A percentile compares a stretch with the other conserved stretches of the same genome.
These are phyloP conservation scores for Kryptolebias ocellatus DNA, from an alignment of 2,797 vertebrate species.

Conservation along the genomic window DNA sequence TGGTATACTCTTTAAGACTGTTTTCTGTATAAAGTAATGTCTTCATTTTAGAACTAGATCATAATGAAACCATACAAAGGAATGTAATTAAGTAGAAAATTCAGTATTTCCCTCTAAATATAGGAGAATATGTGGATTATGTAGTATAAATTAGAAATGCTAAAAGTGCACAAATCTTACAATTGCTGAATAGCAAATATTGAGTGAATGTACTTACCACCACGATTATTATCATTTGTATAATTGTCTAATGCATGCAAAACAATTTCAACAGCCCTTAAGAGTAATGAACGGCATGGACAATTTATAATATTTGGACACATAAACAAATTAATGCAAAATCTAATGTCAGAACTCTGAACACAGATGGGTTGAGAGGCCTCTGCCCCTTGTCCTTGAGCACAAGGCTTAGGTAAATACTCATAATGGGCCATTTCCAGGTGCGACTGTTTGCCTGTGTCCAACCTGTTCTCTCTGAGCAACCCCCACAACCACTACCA, in stretches of 20 bases:
- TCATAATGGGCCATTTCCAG: slow-evolving; percentile 34
- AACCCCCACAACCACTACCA: background rate
- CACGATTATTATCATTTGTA: slow-evolving; percentile 5
- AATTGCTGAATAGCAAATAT: background rate
- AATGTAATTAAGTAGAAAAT: background rate
- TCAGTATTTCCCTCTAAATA: background rate
- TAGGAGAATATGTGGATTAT: background rate
- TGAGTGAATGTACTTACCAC: too few relatives aligned
- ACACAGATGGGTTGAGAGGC: slow-evolving; percentile 31
- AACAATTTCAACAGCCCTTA: background rate
- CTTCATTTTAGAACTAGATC: too few relatives aligned
- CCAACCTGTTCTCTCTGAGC: slow-evolving; percentile 17
- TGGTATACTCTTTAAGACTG: too few relatives aligned
- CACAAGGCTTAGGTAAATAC: slow-evolving; percentile 28
- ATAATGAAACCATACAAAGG: too few relatives aligned
- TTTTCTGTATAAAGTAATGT: too few relatives aligned
- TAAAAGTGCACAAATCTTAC: background rate
- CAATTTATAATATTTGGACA: slow-evolving; percentile 19
- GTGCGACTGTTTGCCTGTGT: slow-evolving; percentile 13
- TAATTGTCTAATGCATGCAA: slow-evolving; percentile 25
- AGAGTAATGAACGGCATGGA: slow-evolving; percentile 1
- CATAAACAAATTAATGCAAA: slow-evolving; percentile 44
- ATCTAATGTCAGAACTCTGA: slow-evolving; percentile 14
- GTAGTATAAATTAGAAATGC: background rate
- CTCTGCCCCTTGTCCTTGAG: slow-evolving; percentile 34